phyloP scores from a whole-genome alignment of 2,797 vertebrate species.

The Carcharodon carcharias region DNA sequence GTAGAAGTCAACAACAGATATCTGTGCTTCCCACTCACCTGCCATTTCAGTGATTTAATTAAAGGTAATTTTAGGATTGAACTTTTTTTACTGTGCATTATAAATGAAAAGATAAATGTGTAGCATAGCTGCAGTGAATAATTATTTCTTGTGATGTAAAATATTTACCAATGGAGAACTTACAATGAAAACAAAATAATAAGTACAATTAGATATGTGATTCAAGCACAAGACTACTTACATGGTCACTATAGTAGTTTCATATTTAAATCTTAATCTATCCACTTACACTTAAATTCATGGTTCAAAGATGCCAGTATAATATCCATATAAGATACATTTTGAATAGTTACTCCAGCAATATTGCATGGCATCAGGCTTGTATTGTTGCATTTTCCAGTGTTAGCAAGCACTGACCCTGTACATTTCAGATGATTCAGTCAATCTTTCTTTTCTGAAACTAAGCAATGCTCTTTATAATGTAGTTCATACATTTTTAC shows the following conservation, averaged over 20 bases:
- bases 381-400: not conserved
- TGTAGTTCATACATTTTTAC: not conserved
- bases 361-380: not conserved
- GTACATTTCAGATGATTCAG: not conserved
- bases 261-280: not conserved
- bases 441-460: not conserved
- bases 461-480: not conserved
- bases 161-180: not conserved
- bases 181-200: not conserved
- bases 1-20: not conserved
- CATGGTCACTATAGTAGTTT: not conserved
- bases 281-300: not conserved
- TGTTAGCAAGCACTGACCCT: not conserved
- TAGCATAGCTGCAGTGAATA: not conserved
- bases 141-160: not conserved
- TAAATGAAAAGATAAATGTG: not conserved
- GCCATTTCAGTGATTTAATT: not conserved
- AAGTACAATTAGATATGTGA: not conserved
- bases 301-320: not conserved
- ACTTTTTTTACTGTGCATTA: not conserved
- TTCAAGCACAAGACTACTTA: not conserved
- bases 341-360: not conserved
- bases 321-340: not conserved
- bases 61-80: not conserved
- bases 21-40: not conserved